Evolutionary conservation across 37 sponge, comb jelly and placozoan species (phyloP), one percentile per base, ranked within the genome.

Genomic region (Oscarella lobularis): DNA sequence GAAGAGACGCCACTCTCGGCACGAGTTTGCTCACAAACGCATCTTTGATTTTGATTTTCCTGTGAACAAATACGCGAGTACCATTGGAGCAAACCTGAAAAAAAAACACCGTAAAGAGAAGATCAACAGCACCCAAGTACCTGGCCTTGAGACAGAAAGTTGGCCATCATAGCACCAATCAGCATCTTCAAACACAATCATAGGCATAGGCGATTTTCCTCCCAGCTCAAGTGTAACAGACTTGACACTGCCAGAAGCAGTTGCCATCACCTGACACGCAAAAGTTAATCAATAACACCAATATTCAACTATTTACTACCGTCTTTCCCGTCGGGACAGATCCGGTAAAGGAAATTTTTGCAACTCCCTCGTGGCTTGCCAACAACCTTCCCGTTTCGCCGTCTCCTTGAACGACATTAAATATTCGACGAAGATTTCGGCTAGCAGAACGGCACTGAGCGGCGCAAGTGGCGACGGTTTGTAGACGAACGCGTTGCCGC

Each of bases 181-280:
- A 29, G 37, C 67, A 76, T 81, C 81, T 2, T 75, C 76, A 41
- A 81, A 81, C 4, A 81, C 48, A 29, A 81, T 81, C 1, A 81
- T 67, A n/a, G n/a, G n/a, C n/a, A n/a, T n/a, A 0, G 81, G 81
- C 31, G 81, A 81, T 79, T 81, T 81, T 3, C 81, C 81, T 35
- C 81, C 81, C 2, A 81, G 68, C 36, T 81, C 81, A 3, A 81
- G 37, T 2, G 81, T 81, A 31, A 76, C 75, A 29, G 75, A 39
- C 76, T 79, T 81, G 2, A 81, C 40, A 35, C 66, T 29, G 5
- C 38, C 67, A 2, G 81, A 78, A 37, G 38, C 27, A 38, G 3
- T 20, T 31, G 34, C 38, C 81, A 81, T 81, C 37, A 81, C 69
- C 81, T 81, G 48, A 6, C 35, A 76, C 75, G 33, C 33, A 4